Base-by-base conservation (phyloP, 2,113 vertebrate genomes). In the Podocnemis expansa region DNA sequence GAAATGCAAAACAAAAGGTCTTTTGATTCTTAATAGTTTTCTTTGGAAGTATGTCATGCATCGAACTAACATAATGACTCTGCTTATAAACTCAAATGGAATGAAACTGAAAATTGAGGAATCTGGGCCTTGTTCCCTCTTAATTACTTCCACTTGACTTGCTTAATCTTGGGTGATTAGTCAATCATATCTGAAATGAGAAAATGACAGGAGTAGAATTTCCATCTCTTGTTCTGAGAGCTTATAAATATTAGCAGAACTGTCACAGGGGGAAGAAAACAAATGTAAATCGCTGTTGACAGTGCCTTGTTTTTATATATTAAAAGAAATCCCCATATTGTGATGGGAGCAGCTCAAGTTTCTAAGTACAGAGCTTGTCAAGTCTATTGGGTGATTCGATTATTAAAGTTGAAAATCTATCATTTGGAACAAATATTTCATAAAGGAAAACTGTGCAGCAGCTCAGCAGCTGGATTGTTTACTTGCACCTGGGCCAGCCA, bases 121-220 rank as follows among this genome's bases (percentile, higher is more conserved):
- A 95, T 95, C 80, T 95, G 93, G 80, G 78, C 89, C 29, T 93
- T 96, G 89, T 85, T 90, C 85, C 83, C n/a, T 92, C 93, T 88
- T 97, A 88, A 97, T 97, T 98, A 96, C 82, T 97, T 97, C 90
- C 96, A 88, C 89, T 96, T 97, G 90, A 95, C 89, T 98, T 47
- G 75, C 89, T 97, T 98, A 96, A 96, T 97, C 95, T 96, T 92
- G 76, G 43, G 34, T 31, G 82, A 97, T 97, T 97, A 97, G 93
- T 97, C 95, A 94, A 81, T 98, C 93, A 86, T 96, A 93, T 94
- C 78, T 95, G 89, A 96, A 97, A 94, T 95, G 83, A 96, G 96
- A 97, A 96, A 96, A 96, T 97, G 90, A 93, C 12, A 51, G 82
- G 95, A 96, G 31, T 96, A 94, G 94, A 96, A 95, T 97, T 97